These are phyloP conservation scores for Coregonus sp. DNA, from an alignment of 2,797 vertebrate species.

Conservation along the genomic window DNA sequence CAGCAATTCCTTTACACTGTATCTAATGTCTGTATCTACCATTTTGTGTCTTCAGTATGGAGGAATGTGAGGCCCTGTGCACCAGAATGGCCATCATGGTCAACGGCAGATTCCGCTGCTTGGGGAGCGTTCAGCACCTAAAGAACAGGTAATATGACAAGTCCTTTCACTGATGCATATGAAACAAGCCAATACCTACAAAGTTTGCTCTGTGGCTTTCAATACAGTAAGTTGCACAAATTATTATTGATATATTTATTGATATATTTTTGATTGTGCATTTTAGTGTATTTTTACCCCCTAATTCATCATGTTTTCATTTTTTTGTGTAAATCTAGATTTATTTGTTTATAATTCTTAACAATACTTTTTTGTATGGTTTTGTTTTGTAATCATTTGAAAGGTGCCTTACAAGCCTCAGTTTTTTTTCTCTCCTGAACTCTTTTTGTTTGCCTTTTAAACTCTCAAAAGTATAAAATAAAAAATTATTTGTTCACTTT, in stretches of 20 bases:
- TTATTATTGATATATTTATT: background rate
- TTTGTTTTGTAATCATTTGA: no score
- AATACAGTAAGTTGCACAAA: background rate
- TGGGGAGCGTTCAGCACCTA: slow-evolving; percentile 97
- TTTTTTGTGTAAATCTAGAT: no score
- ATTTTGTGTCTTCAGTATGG: slow-evolving; percentile 81
- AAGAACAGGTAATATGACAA: slow-evolving; percentile 86
- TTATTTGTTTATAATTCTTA: no score
- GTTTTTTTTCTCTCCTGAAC: no score
- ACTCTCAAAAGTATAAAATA: no score
- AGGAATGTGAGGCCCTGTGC: slow-evolving; percentile 96
- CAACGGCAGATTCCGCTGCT: slow-evolving; percentile 92
- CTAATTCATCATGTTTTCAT: no score
- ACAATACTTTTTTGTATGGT: no score
- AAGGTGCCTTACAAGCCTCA: no score
- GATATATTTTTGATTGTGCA: no score
- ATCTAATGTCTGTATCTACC: slow-evolving; percentile 1
- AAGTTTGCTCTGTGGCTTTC: background rate
- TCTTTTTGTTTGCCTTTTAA: no score
- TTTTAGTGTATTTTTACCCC: no score
- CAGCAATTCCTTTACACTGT: background rate
- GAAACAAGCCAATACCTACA: background rate
- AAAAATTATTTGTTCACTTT: background rate
- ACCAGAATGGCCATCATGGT: slow-evolving; percentile 99
- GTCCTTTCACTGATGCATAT: background rate